These are phyloP conservation scores for Danio jaintianensis DNA, from an alignment of 2,797 vertebrate genomes.

Conservation along the genomic window DNA sequence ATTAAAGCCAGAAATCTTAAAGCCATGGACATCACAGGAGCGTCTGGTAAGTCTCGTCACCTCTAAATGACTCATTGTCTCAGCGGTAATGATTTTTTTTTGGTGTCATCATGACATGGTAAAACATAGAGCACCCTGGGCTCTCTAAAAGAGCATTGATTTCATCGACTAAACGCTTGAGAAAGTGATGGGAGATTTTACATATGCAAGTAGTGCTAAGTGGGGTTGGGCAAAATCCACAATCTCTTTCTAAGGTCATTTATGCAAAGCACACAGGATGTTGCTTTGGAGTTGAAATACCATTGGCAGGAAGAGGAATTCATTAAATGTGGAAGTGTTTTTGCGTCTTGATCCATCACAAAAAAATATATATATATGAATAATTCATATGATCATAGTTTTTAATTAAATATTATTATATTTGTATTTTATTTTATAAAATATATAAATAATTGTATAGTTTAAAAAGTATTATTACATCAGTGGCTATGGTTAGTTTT, in stretches of 20 bases:
- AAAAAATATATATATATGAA: neutral
- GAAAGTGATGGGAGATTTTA: slow-evolving; percentile 26
- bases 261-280: neutral
- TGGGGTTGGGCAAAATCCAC: slow-evolving; percentile 2
- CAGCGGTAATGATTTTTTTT: slow-evolving; percentile 19
- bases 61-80: slow-evolving; percentile 3
- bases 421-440: too few relatives aligned
- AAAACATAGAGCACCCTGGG: slow-evolving; percentile 19
- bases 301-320: neutral
- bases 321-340: neutral
- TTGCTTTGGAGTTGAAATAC: neutral
- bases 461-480: too few relatives aligned
- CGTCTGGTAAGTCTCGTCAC: slow-evolving; percentile 85
- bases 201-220: slow-evolving; percentile 12
- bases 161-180: slow-evolving; percentile 31
- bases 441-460: too few relatives aligned
- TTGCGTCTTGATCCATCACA: neutral
- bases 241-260: neutral
- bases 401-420: too few relatives aligned
- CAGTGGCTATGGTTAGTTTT: too few relatives aligned
- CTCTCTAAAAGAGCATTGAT: slow-evolving; percentile 34
- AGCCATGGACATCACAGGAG: slow-evolving; percentile 99
- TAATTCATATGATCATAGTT: neutral
- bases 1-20: slow-evolving; percentile 99
- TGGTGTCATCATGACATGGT: slow-evolving; percentile 21